Conservation (phyloP, 2,113 vertebrate genomes). For the Malurus cyaneus region DNA sequence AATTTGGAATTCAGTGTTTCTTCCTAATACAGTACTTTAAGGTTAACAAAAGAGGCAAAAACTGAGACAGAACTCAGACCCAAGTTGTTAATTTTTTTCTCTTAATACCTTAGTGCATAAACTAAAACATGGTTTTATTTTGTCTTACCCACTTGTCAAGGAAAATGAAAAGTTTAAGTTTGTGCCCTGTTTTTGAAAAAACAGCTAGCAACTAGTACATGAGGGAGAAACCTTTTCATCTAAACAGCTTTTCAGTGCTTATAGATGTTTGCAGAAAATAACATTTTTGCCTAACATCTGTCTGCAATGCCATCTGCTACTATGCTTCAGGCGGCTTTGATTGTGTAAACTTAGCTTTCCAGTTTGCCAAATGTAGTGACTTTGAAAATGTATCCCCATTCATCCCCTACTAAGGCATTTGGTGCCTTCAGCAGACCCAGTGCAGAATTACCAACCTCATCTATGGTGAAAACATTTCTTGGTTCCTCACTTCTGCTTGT, state of each 20-base stretch:
- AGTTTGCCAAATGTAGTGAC: conserved; percentile 4
- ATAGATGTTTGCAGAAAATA: conserved; percentile 45
- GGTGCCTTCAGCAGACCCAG: not conserved
- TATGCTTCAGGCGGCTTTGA: conserved; percentile 30
- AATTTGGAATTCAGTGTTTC: not conserved
- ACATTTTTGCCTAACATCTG: conserved; percentile 32
- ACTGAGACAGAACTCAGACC: not conserved
- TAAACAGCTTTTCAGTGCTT: conserved; percentile 6
- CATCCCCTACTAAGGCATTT: not conserved
- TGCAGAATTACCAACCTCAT: not conserved
- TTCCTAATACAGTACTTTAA: not conserved
- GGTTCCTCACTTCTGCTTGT: not conserved
- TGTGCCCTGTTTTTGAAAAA: not conserved
- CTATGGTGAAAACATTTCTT: not conserved
- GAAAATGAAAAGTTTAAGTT: not conserved
- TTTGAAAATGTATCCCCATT: conserved; percentile 14
- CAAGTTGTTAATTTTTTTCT: not conserved
- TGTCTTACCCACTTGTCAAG: not conserved
- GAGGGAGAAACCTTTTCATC: conserved; percentile 15
- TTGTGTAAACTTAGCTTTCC: conserved; percentile 35
- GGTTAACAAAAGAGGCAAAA: not conserved
- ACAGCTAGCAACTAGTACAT: not conserved
- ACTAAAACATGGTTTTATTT: not conserved
- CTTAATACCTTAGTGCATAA: not conserved
- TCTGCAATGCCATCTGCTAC: conserved; percentile 48